Evolutionary conservation across 2,113 vertebrate genomes (phyloP), one percentile per base, ranked within the genome.

Genomic region (Tamias sibiricus): DNA sequence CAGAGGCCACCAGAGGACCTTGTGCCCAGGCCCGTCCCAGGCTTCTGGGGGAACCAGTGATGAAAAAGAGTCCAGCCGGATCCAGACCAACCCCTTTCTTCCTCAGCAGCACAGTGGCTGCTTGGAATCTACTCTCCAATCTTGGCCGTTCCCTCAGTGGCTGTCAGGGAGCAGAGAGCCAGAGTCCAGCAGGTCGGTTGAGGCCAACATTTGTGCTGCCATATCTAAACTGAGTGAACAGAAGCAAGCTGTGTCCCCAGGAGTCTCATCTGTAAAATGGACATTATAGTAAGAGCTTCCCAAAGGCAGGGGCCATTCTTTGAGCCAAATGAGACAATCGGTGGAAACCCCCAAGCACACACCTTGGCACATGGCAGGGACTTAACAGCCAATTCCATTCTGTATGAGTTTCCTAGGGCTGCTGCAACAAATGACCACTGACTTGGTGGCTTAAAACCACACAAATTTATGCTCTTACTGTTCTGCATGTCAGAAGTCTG

Each of bases 401-500:
- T 89, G 2, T 14, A 35, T 72, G 20, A 12, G 12, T 59, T 66
- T 84, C 16, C 74, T 77, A 49, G 28, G 54, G 69, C 22, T 64
- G 30, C 14, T 26, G 30, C n/a, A 47, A 37, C 26, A 47, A 89
- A 80, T 81, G 22, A 22, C 30, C 64, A 68, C 59, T 66, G 87
- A 9, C 57, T 64, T 92, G 62, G n/a, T 88, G 82, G 28, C 64
- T 87, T 83, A 19, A 87, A 90, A 47, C 49, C 79, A 69, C 26
- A 68, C 8, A 75, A 19, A 47, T 62, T 62, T 80, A 24, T 77
- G 26, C 2, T 44, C 52, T 92, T 84, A 71, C 77, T 69, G 47
- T 91, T 86, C 37, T 62, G 17, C 28, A 95, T 47, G 14, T 77
- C 77, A 68, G 64, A 95, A 79, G 54, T 54, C 87, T 74, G 74